Conservation (phyloP, 2,113 vertebrate genomes). For the Butorides virescens region DNA sequence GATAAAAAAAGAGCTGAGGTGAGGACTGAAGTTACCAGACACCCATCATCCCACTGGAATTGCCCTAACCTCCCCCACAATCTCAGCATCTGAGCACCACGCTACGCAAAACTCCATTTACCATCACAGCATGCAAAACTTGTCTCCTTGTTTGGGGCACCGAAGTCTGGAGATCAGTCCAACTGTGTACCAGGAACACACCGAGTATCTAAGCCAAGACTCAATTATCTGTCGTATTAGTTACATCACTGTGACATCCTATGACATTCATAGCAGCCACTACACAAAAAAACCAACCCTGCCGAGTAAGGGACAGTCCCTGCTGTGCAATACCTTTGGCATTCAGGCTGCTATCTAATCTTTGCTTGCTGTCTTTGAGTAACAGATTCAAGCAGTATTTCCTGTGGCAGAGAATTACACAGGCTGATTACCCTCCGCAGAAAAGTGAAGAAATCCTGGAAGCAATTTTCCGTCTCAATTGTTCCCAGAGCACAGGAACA, state of each 20-base stretch:
- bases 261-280: neutral
- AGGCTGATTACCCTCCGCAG: conserved; percentile 32
- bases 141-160: neutral
- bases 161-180: neutral
- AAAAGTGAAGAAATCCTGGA: conserved; percentile 65
- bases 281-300: neutral
- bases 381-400: conserved; percentile 35
- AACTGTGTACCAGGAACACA: neutral
- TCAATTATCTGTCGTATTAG: neutral
- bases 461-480: conserved; percentile 61
- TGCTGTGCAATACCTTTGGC: neutral
- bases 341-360: neutral
- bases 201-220: neutral
- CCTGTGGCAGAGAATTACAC: conserved; percentile 40
- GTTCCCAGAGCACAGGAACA: conserved; percentile 30
- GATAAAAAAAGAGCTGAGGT: neutral
- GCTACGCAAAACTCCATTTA: neutral
- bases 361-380: neutral
- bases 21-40: neutral
- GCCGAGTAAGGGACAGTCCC: neutral
- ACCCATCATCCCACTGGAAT: neutral
- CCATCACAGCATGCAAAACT: neutral
- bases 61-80: neutral
- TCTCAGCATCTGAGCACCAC: neutral
- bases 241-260: neutral